Percentiles rank a stretch among this genome's conserved stretches.
Evolutionary conservation across 2,888 invertebrate genomes (phyloP).

Genomic region (Dryadula phaetusa): DNA sequence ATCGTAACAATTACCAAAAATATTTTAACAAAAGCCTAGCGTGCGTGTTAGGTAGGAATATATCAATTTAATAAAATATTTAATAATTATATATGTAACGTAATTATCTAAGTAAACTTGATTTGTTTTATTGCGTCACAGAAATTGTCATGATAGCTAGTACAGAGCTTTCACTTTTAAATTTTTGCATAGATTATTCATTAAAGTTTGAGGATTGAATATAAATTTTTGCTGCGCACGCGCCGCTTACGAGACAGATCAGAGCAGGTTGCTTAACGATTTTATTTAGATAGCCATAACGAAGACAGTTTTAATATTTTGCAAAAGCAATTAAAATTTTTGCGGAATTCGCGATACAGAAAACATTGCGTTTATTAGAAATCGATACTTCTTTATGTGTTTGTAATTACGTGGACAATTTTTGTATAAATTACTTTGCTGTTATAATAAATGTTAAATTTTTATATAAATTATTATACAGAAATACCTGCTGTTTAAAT

Average conservation of each 20-base stretch:
- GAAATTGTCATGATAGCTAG: slow-evolving; percentile 10
- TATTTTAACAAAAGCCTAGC: too few relatives aligned
- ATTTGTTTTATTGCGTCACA: slow-evolving; percentile 15
- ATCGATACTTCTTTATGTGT: background rate
- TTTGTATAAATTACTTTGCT: background rate
- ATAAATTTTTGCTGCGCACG: slow-evolving; percentile 30
- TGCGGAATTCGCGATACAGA: background rate
- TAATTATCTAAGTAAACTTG: slow-evolving; percentile 9
- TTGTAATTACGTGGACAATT: background rate
- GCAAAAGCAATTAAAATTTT: slow-evolving; percentile 9
- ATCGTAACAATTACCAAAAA: too few relatives aligned
- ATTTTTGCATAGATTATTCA: slow-evolving; percentile 30
- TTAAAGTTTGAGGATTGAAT: slow-evolving; percentile 20
- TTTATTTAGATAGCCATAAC: slow-evolving; percentile 56
- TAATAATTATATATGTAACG: background rate
- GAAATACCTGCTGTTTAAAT: too few relatives aligned
- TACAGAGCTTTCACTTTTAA: slow-evolving; percentile 31
- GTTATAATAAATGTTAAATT: background rate
- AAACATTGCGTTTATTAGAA: background rate
- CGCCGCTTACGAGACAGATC: slow-evolving; percentile 51
- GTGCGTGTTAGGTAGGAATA: too few relatives aligned
- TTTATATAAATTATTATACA: too few relatives aligned
- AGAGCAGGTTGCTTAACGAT: slow-evolving; percentile 58
- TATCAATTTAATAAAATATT: background rate
- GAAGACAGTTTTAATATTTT: slow-evolving; percentile 32